Evolutionary conservation across 2,888 invertebrate species (phyloP).

Genomic region (Rhodophaea formosa): DNA sequence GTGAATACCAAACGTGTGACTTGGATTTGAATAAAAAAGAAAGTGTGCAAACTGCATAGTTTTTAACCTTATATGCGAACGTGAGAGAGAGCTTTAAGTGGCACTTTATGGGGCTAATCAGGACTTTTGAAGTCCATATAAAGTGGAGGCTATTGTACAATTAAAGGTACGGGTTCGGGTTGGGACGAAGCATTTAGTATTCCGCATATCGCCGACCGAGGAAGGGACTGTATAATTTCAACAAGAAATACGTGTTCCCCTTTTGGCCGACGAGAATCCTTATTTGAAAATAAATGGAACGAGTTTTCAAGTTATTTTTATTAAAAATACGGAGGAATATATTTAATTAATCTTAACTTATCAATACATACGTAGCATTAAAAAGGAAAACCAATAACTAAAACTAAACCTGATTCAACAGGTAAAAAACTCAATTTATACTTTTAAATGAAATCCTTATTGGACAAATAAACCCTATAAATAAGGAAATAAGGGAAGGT

Average conservation of each 20-base stretch:
- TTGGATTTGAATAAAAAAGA: slow-evolving; percentile 15
- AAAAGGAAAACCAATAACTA: too few relatives aligned
- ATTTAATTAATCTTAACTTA: too few relatives aligned
- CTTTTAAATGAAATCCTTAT: too few relatives aligned
- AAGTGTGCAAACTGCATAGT: slow-evolving; percentile 8
- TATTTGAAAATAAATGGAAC: neutral
- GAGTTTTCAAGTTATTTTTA: neutral
- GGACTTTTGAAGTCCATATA: slow-evolving; percentile 13
- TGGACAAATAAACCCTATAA: too few relatives aligned
- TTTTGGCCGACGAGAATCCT: neutral
- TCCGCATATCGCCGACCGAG: slow-evolving; percentile 7
- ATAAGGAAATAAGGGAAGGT: too few relatives aligned
- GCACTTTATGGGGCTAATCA: slow-evolving; percentile 13
- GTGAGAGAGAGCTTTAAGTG: slow-evolving; percentile 6
- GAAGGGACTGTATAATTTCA: slow-evolving; percentile 21
- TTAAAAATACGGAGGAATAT: too few relatives aligned
- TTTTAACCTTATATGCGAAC: slow-evolving; percentile 16
- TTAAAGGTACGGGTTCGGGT: slow-evolving; percentile 1
- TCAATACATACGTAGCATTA: too few relatives aligned
- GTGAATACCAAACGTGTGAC: slow-evolving; percentile 3
- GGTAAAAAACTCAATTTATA: too few relatives aligned
- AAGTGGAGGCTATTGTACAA: slow-evolving; percentile 9
- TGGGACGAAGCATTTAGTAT: slow-evolving; percentile 9
- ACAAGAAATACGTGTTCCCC: slow-evolving; percentile 8
- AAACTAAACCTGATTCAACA: too few relatives aligned